Percentiles rank a stretch among this genome's conserved stretches.
phyloP scores from a whole-genome alignment of 1,140 invertebrate species.

The Conus ventricosus region DNA sequence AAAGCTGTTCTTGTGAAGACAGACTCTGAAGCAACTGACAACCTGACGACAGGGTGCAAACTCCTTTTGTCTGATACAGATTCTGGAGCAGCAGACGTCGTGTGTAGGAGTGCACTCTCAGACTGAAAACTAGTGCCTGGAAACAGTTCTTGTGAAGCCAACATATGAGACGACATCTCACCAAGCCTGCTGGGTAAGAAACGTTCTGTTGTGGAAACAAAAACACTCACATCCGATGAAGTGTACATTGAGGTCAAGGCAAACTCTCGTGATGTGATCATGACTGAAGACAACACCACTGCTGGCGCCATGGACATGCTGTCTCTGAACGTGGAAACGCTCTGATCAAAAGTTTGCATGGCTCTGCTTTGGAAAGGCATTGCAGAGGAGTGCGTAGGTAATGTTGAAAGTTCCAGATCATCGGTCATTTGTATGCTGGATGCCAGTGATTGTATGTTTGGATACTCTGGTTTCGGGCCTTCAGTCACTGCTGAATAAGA shows the following conservation, averaged over 20 bases:
- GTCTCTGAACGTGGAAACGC: background rate
- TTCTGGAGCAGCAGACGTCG: background rate
- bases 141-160: background rate
- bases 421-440: background rate
- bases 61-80: background rate
- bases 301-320: background rate
- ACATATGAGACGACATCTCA: background rate
- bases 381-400: background rate
- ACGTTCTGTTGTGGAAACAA: background rate
- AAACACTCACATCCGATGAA: too few species aligned
- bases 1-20: too few species aligned
- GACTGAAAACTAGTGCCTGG: background rate
- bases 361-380: background rate
- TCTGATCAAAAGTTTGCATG: background rate
- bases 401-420: background rate
- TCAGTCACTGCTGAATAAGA: background rate
- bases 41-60: background rate
- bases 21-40: too few species aligned
- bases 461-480: background rate
- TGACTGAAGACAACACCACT: background rate
- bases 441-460: background rate
- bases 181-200: background rate
- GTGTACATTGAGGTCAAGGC: background rate
- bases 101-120: background rate
- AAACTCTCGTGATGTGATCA: background rate